A percentile compares a stretch with the other conserved stretches of the same genome.
These are phyloP conservation scores for Mongoloraphidia duomilia DNA, from an alignment of 2,888 invertebrate species.

Conservation along the genomic window DNA sequence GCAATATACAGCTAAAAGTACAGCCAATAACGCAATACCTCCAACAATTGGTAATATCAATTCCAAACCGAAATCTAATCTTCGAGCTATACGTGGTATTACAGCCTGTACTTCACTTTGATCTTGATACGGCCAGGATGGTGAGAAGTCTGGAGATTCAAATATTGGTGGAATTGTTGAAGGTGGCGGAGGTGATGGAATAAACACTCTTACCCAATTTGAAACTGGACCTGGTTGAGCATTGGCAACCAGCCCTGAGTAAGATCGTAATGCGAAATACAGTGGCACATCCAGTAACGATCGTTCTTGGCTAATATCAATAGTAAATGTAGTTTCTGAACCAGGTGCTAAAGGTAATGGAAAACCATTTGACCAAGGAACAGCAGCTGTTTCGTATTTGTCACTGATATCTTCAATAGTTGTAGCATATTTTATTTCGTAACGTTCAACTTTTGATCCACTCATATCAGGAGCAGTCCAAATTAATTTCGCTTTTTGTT, in stretches of 20 bases:
- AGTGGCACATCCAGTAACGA: slow-evolving; percentile 33
- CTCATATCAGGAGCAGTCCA: slow-evolving; percentile 48
- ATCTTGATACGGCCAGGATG: slow-evolving; percentile 25
- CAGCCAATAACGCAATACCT: slow-evolving; percentile 29
- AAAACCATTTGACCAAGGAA: slow-evolving; percentile 29
- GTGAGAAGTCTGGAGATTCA: slow-evolving; percentile 23
- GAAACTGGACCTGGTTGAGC: slow-evolving; percentile 32
- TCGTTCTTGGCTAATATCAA: slow-evolving; percentile 32
- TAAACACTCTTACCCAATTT: slow-evolving; percentile 37
- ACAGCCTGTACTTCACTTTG: slow-evolving; percentile 22
- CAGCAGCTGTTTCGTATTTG: slow-evolving; percentile 30
- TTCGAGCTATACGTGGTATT: slow-evolving; percentile 28
- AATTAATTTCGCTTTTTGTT: slow-evolving; percentile 34
- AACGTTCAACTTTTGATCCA: slow-evolving; percentile 32
- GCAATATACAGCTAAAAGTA: slow-evolving; percentile 31
- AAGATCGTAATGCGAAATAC: slow-evolving; percentile 38
- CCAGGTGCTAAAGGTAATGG: slow-evolving; percentile 35
- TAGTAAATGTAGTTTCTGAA: slow-evolving; percentile 34
- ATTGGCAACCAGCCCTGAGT: slow-evolving; percentile 26
- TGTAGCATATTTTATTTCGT: slow-evolving; percentile 35
- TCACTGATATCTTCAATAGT: slow-evolving; percentile 31
- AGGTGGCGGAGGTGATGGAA: slow-evolving; percentile 35
- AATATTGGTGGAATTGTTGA: slow-evolving; percentile 31
- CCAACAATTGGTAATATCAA: slow-evolving; percentile 34
- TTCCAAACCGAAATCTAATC: slow-evolving; percentile 30